phyloP scores from a whole-genome alignment of 2,113 vertebrate genomes.

The Elephas maximus region DNA sequence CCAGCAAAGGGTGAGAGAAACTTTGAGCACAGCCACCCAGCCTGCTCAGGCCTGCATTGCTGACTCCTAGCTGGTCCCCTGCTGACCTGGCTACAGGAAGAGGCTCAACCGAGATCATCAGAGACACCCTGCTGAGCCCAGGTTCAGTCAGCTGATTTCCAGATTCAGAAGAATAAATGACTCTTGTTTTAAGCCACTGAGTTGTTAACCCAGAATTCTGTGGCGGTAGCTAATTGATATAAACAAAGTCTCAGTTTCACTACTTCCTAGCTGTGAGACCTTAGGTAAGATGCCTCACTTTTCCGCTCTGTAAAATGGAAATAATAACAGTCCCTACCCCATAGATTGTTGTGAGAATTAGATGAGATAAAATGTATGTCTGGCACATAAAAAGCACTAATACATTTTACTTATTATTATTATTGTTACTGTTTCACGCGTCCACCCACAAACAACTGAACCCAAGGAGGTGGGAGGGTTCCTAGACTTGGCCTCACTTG shows the following conservation, averaged over 20 bases:
- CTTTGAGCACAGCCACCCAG: neutral
- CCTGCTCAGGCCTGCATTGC: neutral
- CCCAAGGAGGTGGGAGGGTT: neutral
- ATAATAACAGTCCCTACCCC: neutral
- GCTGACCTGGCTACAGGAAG: neutral
- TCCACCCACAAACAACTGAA: neutral
- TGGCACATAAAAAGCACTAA: neutral
- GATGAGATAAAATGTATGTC: neutral
- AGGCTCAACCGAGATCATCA: neutral
- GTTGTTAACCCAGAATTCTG: neutral
- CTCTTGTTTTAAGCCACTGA: neutral
- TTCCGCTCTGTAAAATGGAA: neutral
- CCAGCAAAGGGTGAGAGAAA: neutral
- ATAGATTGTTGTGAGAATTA: neutral
- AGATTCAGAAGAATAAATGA: neutral
- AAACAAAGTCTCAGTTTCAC: neutral
- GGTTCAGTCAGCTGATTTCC: neutral
- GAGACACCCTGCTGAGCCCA: neutral
- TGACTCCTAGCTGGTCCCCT: neutral
- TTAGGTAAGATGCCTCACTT: neutral
- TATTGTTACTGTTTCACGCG: neutral
- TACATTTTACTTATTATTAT: neutral
- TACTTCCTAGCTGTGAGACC: neutral
- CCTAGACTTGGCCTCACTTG: neutral
- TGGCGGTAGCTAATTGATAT: neutral